phyloP scores from a whole-genome alignment of 2,888 invertebrate genomes.

The Dysmachus trigonus region DNA sequence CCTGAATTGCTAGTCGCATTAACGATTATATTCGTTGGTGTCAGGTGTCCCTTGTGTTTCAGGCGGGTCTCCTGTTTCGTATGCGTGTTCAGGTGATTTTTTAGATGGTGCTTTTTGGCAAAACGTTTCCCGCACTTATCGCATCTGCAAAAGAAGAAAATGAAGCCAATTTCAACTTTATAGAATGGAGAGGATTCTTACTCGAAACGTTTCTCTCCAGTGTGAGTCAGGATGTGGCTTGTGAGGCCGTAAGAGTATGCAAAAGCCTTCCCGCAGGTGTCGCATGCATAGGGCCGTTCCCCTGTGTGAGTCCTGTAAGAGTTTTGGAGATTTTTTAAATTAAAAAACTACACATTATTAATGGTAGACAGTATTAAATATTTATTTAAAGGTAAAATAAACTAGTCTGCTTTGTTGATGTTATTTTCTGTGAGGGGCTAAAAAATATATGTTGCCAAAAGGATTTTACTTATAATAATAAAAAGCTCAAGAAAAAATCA shows the following conservation, averaged over 20 bases:
- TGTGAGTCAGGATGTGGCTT: slow-evolving; percentile 62
- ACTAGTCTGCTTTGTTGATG: too few species aligned
- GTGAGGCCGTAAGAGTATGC: slow-evolving; percentile 61
- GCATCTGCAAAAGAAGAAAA: slow-evolving; percentile 37
- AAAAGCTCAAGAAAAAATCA: too few species aligned
- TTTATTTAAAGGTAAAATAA: too few species aligned
- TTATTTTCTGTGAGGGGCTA: too few species aligned
- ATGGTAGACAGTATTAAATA: too few species aligned
- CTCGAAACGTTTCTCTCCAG: slow-evolving; percentile 61
- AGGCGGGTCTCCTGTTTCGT: slow-evolving; percentile 34
- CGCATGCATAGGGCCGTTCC: slow-evolving; percentile 61
- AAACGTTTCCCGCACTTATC: slow-evolving; percentile 47
- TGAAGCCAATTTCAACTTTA: not conserved
- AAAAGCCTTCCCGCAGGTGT: slow-evolving; percentile 61
- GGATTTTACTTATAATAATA: too few species aligned
- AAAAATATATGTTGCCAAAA: too few species aligned
- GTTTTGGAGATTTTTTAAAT: too few species aligned
- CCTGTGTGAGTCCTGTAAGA: slow-evolving; percentile 59
- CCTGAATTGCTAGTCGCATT: slow-evolving; percentile 1
- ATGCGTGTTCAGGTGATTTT: slow-evolving; percentile 46
- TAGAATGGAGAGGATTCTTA: slow-evolving; percentile 52
- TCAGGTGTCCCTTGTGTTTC: not conserved
- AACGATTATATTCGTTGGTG: not conserved
- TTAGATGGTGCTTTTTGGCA: slow-evolving; percentile 48
- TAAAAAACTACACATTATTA: too few species aligned